A percentile compares a stretch with the other conserved stretches of the same genome.
phyloP scores from a whole-genome alignment of 2,797 vertebrate species.

The Rhyacichthys aspro region DNA sequence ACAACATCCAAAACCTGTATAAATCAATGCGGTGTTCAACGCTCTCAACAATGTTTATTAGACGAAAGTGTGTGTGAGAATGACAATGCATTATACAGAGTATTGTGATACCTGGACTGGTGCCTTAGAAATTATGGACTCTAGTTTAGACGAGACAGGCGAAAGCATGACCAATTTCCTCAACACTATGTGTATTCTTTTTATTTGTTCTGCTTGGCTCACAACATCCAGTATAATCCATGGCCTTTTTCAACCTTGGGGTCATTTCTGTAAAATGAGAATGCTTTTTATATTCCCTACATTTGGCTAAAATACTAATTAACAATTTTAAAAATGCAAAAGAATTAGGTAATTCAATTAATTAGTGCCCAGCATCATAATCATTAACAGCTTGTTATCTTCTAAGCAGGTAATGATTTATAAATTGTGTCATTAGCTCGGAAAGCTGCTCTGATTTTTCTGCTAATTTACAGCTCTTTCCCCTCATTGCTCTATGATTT shows the following conservation, averaged over 20 bases:
- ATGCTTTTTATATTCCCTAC: not conserved
- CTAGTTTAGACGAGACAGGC: constrained; percentile 26
- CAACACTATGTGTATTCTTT: constrained; percentile 28
- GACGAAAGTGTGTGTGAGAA: not conserved
- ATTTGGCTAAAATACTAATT: not conserved
- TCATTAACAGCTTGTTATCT: constrained; percentile 9
- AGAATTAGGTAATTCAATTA: constrained; percentile 11
- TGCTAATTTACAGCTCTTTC: constrained; percentile 15
- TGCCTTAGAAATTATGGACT: constrained; percentile 21
- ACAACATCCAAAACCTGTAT: constrained; percentile 30
- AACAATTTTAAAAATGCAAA: not conserved
- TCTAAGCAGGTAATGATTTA: constrained; percentile 11
- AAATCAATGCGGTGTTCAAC: constrained; percentile 26
- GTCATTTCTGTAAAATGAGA: not conserved
- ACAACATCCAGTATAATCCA: constrained; percentile 1
- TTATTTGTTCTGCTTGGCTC: not conserved
- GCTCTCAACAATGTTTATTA: constrained; percentile 14
- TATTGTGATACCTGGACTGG: constrained; percentile 15
- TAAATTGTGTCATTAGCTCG: constrained; percentile 28
- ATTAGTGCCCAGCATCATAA: not conserved
- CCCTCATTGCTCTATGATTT: constrained; percentile 16
- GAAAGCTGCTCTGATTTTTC: constrained; percentile 13
- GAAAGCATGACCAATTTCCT: constrained; percentile 21
- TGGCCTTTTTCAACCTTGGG: not conserved
- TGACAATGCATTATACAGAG: not conserved